Conservation (phyloP, 2,888 invertebrate species). For the Melikaiella ostensackeni region DNA sequence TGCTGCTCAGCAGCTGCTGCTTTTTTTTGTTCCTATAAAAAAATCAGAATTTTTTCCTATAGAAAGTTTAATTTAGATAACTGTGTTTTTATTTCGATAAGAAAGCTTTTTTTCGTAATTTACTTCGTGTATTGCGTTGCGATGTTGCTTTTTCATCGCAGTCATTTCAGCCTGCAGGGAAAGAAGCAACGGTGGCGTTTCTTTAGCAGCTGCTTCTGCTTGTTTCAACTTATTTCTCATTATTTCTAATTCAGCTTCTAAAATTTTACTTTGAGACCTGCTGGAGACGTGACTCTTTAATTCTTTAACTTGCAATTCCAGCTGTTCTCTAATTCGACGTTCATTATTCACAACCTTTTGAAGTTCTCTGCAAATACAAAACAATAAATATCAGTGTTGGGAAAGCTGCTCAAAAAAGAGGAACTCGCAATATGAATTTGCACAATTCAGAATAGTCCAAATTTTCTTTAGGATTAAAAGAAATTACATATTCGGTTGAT, state of each 20-base stretch:
- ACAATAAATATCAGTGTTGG: background rate
- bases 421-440: background rate
- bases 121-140: constrained; percentile 83
- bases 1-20: constrained; percentile 86
- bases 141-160: constrained; percentile 85
- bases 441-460: background rate
- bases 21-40: constrained; percentile 83
- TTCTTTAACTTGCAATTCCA: constrained; percentile 83
- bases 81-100: constrained; percentile 26
- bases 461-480: constrained; percentile 5
- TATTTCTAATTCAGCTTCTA: constrained; percentile 83
- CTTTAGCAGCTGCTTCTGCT: constrained; percentile 82
- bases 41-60: constrained; percentile 19
- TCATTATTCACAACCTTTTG: constrained; percentile 88
- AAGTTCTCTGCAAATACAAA: constrained; percentile 81
- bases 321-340: constrained; percentile 85
- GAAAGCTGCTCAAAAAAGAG: background rate
- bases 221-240: constrained; percentile 82
- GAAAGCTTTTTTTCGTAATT: constrained; percentile 36
- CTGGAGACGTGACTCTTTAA: constrained; percentile 77
- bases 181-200: constrained; percentile 82
- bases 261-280: constrained; percentile 77
- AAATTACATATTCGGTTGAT: background rate
- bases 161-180: constrained; percentile 87
- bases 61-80: background rate